Base-by-base conservation (phyloP, 1,140 invertebrate genomes). In the Zaprionus taronus region DNA sequence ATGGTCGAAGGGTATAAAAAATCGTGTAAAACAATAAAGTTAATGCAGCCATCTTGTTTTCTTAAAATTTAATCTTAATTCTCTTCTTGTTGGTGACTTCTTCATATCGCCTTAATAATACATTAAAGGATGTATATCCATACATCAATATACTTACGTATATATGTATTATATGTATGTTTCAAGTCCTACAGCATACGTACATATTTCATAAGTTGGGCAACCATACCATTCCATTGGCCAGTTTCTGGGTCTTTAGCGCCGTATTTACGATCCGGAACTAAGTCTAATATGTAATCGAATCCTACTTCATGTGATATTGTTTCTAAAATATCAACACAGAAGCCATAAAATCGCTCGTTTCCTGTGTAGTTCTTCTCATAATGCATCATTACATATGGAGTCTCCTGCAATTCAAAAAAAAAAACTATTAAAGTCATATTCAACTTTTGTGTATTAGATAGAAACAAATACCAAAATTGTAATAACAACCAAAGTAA, bases 181-280 rank as follows among this genome's bases (percentile, higher is more conserved):
- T 61, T 41, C 6, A 15, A 31, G 7, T 31, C 28, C 28, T 31
- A 31, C 4, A 38, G 2, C 20, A 38, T 70, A 78, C 74, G 44
- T 70, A 78, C 91, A 78, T 92, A 89, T 91, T 92, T 92, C 87
- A 92, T 92, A 12, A 92, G 67, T 58, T 92, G 82, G 2, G 87
- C 80, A 1, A 92, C 91, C 81, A 99, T 97, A 11, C 99, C 99
- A 91, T 99, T 99, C 99, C 98, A 99, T 91, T 98, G 95, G 41
- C 97, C 97, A 2, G 97, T 98, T 55, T 96, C 95, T 0, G 97
- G 97, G 92, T 98, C 96, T 81, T 96, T 96, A 4, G 97, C 97
- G 0, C 99, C 99, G 92, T 99, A 99, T 94, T 98, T 97, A 77
- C 97, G 96, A 93, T 99, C 98, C 0, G 97, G 97, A 0, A 99